phyloP scores from a whole-genome alignment of 2,888 invertebrate genomes.

The Tholera decimalis region DNA sequence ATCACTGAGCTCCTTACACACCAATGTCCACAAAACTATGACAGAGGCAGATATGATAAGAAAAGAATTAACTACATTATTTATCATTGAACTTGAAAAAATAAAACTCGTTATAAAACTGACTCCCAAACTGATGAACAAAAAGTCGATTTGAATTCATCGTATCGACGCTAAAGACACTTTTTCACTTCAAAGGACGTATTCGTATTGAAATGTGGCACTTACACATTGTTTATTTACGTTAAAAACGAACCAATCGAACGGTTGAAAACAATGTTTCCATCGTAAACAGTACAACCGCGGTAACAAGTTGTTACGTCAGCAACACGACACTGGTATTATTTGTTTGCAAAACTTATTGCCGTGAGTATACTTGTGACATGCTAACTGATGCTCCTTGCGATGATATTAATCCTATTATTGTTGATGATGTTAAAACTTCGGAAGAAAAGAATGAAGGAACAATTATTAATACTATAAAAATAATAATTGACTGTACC shows the following conservation, averaged over 20 bases:
- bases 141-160: constrained; percentile 8
- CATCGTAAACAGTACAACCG: constrained; percentile 40
- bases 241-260: constrained; percentile 25
- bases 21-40: background rate
- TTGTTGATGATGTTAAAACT: background rate
- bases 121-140: background rate
- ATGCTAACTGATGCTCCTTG: background rate
- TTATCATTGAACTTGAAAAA: background rate
- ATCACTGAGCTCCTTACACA: constrained; percentile 9
- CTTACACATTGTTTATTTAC: constrained; percentile 32
- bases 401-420: background rate
- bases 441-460: background rate
- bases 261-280: constrained; percentile 25
- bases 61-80: background rate
- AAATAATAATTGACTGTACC: background rate
- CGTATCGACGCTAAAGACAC: background rate
- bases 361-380: constrained; percentile 11
- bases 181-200: constrained; percentile 11
- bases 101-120: background rate
- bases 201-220: constrained; percentile 6
- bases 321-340: constrained; percentile 16
- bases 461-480: background rate
- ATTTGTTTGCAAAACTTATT: constrained; percentile 34
- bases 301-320: constrained; percentile 25
- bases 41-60: background rate